Evolutionary conservation across 2,113 vertebrate genomes (phyloP), one percentile per base, ranked within the genome.

Genomic region (Halcyon senegalensis): DNA sequence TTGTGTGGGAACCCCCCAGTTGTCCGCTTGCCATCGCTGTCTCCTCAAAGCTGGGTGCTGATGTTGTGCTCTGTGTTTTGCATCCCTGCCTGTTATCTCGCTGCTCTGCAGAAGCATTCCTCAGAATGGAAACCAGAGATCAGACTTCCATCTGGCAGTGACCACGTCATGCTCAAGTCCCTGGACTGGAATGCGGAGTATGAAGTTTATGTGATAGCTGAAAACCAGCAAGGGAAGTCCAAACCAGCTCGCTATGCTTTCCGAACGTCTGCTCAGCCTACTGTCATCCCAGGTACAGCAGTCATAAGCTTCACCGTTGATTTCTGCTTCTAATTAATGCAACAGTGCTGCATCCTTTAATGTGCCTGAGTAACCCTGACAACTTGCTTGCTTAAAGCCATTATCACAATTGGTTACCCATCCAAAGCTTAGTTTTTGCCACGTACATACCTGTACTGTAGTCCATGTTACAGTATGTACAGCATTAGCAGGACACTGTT

Each of bases 141-240:
- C 97, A 97, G 98, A n/a, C 93, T 99, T 64, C 98, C 99, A 0
- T 98, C 98, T 3, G 95, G 87, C 97, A 99, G 99, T 3, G 98
- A 99, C 77, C 98, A 99, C 7, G 96, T 99, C 37, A 95, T 98
- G 91, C 98, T 99, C 46, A 98, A 97, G 2, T 96, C 98, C 5
- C 97, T 99, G 94, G 99, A 99, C 19, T 99, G 99, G 99, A 99
- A 99, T 51, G 99, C 99, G 0, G 99, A 99, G 79, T 99, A 99
- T 15, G 98, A 98, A 37, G 98, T 99, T n/a, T 98, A 94, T 3
- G 99, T 99, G 97, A 97, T 99, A 70, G 99, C 99, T 0, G 99
- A 99, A 96, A 99, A 99, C 97, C 98, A 99, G 96, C 99, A 99
- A 95, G 99, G 99, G 85, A 99, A 98, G 53, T 99, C 99, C 24